These are phyloP conservation scores for Aphis gossypii DNA, from an alignment of 1,140 invertebrate species.

Conservation along the genomic window DNA sequence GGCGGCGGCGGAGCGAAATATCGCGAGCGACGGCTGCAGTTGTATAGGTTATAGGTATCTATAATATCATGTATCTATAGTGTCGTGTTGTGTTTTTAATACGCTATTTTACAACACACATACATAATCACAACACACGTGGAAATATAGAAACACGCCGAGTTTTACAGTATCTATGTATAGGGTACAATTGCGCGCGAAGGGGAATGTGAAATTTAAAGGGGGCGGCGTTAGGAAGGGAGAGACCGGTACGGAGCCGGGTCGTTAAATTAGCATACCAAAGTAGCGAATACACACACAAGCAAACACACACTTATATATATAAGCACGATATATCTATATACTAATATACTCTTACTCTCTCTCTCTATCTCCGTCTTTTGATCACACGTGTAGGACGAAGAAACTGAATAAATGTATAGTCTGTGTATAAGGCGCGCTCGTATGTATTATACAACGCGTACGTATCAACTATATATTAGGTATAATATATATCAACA, in stretches of 20 bases:
- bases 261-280: conserved; percentile 56
- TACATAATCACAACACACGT: neutral
- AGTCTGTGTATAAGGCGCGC: neutral
- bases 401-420: conserved; percentile 40
- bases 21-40: neutral
- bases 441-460: neutral
- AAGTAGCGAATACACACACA: neutral
- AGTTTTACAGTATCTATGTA: neutral
- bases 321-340: neutral
- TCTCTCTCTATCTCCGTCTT: neutral
- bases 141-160: neutral
- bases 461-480: neutral
- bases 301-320: neutral
- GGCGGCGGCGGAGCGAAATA: conserved; percentile 1
- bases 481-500: neutral
- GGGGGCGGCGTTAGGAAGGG: neutral
- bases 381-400: neutral
- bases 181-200: neutral
- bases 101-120: neutral
- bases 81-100: neutral
- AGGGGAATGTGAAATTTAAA: neutral
- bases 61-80: neutral
- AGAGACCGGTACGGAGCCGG: conserved; percentile 35
- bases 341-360: no score
- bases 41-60: neutral